Evolutionary conservation across 2,113 vertebrate genomes (phyloP).

Genomic region (Atractosteus spatula): DNA sequence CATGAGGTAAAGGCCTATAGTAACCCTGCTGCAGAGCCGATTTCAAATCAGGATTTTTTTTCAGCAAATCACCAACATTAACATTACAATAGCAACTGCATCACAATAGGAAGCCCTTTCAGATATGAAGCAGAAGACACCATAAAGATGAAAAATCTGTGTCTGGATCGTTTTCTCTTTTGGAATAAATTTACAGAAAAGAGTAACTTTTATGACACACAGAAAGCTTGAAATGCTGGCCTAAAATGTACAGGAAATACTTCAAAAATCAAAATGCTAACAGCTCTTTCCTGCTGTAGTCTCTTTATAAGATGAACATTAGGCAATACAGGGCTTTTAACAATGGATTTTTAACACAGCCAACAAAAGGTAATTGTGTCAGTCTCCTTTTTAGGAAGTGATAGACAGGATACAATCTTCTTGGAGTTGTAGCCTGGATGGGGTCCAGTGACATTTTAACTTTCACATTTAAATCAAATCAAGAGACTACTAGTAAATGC

Average conservation of each 20-base stretch:
- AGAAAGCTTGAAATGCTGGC: neutral
- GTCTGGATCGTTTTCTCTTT: neutral
- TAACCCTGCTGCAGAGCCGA: constrained; percentile 14
- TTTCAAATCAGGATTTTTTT: neutral
- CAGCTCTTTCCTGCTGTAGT: constrained; percentile 1
- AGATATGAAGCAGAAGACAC: neutral
- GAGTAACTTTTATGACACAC: neutral
- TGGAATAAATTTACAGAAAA: constrained; percentile 4
- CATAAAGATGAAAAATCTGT: neutral
- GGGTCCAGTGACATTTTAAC: no score
- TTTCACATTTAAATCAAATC: no score
- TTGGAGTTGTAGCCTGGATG: neutral
- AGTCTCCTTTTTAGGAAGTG: neutral
- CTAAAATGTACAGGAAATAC: neutral
- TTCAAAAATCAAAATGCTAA: neutral
- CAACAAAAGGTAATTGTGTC: constrained; percentile 7
- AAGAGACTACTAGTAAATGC: no score
- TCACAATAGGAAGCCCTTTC: constrained; percentile 1
- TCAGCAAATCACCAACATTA: constrained; percentile 3
- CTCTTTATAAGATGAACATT: neutral
- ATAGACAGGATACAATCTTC: neutral
- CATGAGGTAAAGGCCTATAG: neutral
- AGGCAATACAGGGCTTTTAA: neutral
- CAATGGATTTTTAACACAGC: neutral
- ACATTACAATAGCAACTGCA: constrained; percentile 10